Evolutionary conservation across 2,888 invertebrate species (phyloP).

Genomic region (Drosophila peninsularis): DNA sequence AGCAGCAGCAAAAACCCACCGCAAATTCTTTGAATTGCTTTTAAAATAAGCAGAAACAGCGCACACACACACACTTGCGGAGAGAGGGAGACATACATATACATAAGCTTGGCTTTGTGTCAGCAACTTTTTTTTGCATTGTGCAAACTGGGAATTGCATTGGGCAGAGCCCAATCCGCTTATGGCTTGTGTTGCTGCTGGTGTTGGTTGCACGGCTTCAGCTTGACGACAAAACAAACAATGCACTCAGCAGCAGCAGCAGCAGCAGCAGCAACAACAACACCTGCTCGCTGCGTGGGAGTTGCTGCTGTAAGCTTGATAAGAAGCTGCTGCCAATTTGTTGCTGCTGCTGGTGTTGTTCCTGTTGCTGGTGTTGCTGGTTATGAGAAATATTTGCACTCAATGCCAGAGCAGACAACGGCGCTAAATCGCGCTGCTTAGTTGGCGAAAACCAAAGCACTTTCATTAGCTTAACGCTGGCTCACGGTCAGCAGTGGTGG

Average conservation of each 20-base stretch:
- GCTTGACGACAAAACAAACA: constrained; percentile 54
- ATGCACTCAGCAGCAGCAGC: constrained; percentile 55
- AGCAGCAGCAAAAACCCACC: constrained; percentile 10
- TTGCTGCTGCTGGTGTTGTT: constrained; percentile 13
- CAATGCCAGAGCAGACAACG: constrained; percentile 40
- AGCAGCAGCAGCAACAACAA: constrained; percentile 8
- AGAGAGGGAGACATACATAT: constrained; percentile 2
- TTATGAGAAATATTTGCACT: constrained; percentile 39
- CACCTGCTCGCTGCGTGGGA: constrained; percentile 1
- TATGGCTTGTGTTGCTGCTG: constrained; percentile 47
- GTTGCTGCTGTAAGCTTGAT: constrained; percentile 54
- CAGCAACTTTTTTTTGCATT: constrained; percentile 55
- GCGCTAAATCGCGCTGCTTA: constrained; percentile 48
- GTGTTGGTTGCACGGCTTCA: constrained; percentile 11
- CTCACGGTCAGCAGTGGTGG: constrained; percentile 50
- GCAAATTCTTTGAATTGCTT: constrained; percentile 66
- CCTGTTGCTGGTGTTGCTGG: constrained; percentile 34
- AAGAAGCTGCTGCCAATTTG: constrained; percentile 64
- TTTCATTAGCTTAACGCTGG: constrained; percentile 71
- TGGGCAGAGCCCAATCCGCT: constrained; percentile 75
- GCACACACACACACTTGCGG: background rate
- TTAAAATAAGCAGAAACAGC: constrained; percentile 30
- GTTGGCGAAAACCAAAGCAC: constrained; percentile 59
- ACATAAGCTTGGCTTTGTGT: constrained; percentile 46
- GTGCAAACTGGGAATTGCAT: constrained; percentile 65